Base-by-base conservation (phyloP, 2,113 vertebrate genomes). In the Vulpes lagopus region DNA sequence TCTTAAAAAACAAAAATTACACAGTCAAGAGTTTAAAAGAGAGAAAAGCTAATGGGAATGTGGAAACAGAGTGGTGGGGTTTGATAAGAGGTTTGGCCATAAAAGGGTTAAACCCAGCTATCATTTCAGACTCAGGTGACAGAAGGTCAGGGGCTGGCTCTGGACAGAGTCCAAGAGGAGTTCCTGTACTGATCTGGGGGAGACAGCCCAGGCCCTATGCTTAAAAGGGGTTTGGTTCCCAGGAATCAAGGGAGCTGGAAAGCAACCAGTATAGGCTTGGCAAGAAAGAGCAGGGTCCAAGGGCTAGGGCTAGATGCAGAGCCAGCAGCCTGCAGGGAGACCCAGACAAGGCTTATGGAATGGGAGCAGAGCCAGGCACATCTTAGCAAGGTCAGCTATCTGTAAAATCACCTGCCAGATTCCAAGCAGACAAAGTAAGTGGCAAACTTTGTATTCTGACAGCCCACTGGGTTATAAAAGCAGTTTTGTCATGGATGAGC, bases 281-380 rank as follows among this genome's bases (percentile, higher is more conserved):
- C n/a, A 51, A 82, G 87, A 71, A 71, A 59, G 65, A 57, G 30
- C 67, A 83, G 85, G 22, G 73, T 78, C 38, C 12, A 69, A 49
- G 53, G 65, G n/a, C 38, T 23, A 60, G 32, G 53, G 17, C 35
- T 43, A 20, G 74, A 85, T n/a, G 65, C 25, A 25, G 51, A 65
- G 43, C 60, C 51, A 55, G 83, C 22, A 83, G 25, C 53, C 73
- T 43, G 23, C 8, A 59, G 11, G 17, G 35, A 43, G n/a, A 73
- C 64, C 32, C 2, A 53, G 71, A 16, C 53, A 94, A 60, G 69
- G 38, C 78, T 74, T 27, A 6, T 43, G 23, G 32, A 64, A 7
- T 43, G 59, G 91, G 53, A 91, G 12, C 83, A 51, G 60, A 86
- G 95, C 89, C 92, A 94, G 82, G 53, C 5, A 15, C 49, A 22